Evolutionary conservation across 2,113 vertebrate genomes (phyloP), one percentile per base, ranked within the genome.

Genomic region (Rhineura floridana): DNA sequence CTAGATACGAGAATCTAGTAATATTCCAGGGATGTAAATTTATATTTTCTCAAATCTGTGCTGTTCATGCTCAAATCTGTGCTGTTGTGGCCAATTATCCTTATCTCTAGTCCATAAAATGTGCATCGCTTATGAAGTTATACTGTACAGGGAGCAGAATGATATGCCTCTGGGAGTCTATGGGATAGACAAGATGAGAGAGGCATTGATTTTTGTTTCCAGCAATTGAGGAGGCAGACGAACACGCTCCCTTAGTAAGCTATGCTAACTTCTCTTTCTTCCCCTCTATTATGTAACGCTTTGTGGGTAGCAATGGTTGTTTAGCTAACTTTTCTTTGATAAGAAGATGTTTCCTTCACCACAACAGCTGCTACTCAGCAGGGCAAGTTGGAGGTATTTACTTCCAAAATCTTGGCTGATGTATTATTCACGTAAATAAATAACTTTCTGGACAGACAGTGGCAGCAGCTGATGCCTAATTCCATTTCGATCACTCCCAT

Each of bases 21-120:
- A n/a, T n/a, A n/a, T n/a, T n/a, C n/a, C n/a, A n/a, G n/a, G n/a
- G n/a, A n/a, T n/a, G n/a, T n/a, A n/a, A n/a, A 30, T 0, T 75
- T 86, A 1, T 80, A 83, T 76, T 81, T 90, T 88, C 85, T 48
- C 80, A 85, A 79, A 85, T 80, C 23, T 15, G 28, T 48, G 72
- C 48, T 52, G 88, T 72, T 83, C n/a, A n/a, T n/a, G n/a, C 85
- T 48, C 80, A 85, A 79, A 85, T 80, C 23, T 15, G 28, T 48
- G 72, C 48, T 52, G 88, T 72, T 83, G 70, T 82, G 28, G 9
- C 33, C n/a, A 86, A 72, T 33, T 85, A 11, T 88, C 75, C 72
- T 77, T 87, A 30, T 80, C 77, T 92, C 48, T 90, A 6, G 1
- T 78, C 83, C 33, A 44, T 83, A 80, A 89, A 84, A 89, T 69